These are phyloP conservation scores for Ptychoptera albimana DNA, from an alignment of 2,888 invertebrate species.

Conservation along the genomic window DNA sequence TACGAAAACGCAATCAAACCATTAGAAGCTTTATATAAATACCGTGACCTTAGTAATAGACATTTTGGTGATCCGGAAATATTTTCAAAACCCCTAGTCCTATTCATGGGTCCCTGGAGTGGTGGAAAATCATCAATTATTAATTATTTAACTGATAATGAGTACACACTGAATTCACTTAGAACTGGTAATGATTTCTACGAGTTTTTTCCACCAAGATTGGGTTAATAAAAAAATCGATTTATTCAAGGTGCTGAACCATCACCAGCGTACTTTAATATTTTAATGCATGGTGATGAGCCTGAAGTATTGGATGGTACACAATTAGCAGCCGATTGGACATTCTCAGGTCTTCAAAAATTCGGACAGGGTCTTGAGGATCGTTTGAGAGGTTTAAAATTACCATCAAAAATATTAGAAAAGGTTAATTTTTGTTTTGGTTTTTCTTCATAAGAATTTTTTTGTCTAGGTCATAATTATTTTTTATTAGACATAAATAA, in stretches of 20 bases:
- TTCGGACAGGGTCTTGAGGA: conserved; percentile 89
- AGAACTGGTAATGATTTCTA: conserved; percentile 53
- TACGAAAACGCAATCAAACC: conserved; percentile 82
- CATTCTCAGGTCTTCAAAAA: conserved; percentile 84
- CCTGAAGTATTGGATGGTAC: conserved; percentile 80
- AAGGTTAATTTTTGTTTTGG: conserved; percentile 41
- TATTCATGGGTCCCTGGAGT: conserved; percentile 94
- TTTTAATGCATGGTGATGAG: conserved; percentile 75
- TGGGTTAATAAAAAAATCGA: too few species aligned
- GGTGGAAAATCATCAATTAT: conserved; percentile 90
- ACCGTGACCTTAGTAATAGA: conserved; percentile 78
- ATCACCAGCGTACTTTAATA: conserved; percentile 83
- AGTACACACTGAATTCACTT: conserved; percentile 66
- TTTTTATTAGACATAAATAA: too few species aligned
- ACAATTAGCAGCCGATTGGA: conserved; percentile 88
- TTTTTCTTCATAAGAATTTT: not conserved
- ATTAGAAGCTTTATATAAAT: conserved; percentile 78
- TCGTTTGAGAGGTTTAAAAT: conserved; percentile 62
- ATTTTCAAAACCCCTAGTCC: conserved; percentile 79
- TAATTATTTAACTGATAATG: conserved; percentile 79
- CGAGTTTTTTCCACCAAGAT: not conserved
- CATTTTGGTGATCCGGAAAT: conserved; percentile 91
- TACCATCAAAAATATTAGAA: conserved; percentile 71
- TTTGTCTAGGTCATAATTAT: too few species aligned
- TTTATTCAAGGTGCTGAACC: conserved; percentile 66